Evolutionary conservation across 2,888 invertebrate genomes (phyloP).

Genomic region (Nephrocerus scutellatus): DNA sequence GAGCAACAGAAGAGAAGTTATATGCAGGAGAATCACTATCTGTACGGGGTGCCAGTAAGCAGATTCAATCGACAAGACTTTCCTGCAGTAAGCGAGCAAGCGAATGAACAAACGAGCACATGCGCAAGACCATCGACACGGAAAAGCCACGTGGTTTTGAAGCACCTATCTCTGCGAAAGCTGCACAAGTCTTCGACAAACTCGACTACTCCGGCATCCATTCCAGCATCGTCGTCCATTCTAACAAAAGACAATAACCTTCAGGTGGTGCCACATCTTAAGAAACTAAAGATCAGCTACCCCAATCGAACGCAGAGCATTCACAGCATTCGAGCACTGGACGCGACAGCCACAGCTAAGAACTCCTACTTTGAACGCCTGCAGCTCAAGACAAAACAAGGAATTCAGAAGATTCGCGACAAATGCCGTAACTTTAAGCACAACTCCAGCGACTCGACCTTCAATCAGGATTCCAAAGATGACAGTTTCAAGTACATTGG

Average conservation of each 20-base stretch:
- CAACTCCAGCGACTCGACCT: constrained; percentile 20
- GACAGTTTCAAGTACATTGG: constrained; percentile 44
- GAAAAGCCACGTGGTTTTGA: constrained; percentile 30
- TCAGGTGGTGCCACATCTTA: constrained; percentile 33
- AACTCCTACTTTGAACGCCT: constrained; percentile 42
- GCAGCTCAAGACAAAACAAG: constrained; percentile 43
- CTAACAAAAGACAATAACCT: too few species aligned
- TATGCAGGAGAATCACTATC: constrained; percentile 25
- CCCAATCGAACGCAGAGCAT: constrained; percentile 43
- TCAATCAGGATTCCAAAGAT: constrained; percentile 38
- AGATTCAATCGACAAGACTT: constrained; percentile 44
- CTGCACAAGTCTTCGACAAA: constrained; percentile 23
- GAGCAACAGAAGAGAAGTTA: constrained; percentile 10
- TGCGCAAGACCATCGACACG: constrained; percentile 4
- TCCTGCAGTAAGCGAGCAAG: constrained; percentile 12
- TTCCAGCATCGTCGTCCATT: too few species aligned
- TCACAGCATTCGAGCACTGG: constrained; percentile 30
- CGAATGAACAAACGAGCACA: constrained; percentile 8
- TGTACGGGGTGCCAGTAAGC: constrained; percentile 37
- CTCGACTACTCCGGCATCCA: too few species aligned
- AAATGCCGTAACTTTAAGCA: constrained; percentile 43
- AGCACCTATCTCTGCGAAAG: constrained; percentile 37
- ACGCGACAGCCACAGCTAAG: constrained; percentile 12
- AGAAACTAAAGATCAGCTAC: constrained; percentile 42
- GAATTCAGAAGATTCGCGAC: constrained; percentile 42